Evolutionary conservation across 2,888 invertebrate species (phyloP).

Genomic region (Anticlea derivata): DNA sequence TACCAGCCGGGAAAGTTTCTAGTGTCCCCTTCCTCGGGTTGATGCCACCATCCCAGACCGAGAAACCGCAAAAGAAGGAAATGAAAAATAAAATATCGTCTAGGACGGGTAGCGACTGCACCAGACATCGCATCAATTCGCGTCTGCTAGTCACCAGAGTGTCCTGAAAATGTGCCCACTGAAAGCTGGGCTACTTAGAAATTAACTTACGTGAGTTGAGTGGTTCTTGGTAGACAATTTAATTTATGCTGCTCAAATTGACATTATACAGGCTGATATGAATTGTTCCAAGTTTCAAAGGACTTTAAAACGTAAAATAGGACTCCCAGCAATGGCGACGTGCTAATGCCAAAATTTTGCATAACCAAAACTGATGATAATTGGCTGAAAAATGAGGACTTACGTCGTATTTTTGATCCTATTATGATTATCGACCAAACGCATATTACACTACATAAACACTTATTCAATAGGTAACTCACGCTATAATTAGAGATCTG

Average conservation of each 20-base stretch:
- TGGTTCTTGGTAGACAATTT: slow-evolving; percentile 24
- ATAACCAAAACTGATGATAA: slow-evolving; percentile 6
- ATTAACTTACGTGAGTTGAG: slow-evolving; percentile 21
- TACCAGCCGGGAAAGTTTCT: slow-evolving; percentile 69
- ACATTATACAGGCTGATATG: slow-evolving; percentile 25
- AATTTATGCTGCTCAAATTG: slow-evolving; percentile 19
- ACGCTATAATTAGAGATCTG: slow-evolving; percentile 31
- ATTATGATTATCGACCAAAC: neutral
- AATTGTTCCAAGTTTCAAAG: slow-evolving; percentile 8
- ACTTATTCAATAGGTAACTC: too few species aligned
- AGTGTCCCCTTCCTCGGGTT: slow-evolving; percentile 65
- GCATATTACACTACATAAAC: too few species aligned
- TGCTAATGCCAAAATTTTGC: slow-evolving; percentile 14
- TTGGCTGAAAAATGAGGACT: slow-evolving; percentile 15
- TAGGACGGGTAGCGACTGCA: slow-evolving; percentile 44
- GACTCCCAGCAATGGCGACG: slow-evolving; percentile 4
- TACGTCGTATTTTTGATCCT: neutral
- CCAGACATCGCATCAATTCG: slow-evolving; percentile 35
- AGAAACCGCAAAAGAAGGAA: slow-evolving; percentile 64
- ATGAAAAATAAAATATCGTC: slow-evolving; percentile 65
- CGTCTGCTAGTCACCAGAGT: neutral
- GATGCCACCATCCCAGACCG: slow-evolving; percentile 78
- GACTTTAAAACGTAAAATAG: slow-evolving; percentile 7
- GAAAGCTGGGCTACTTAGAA: slow-evolving; percentile 8
- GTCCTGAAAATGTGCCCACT: slow-evolving; percentile 5